Evolutionary conservation across 1,140 invertebrate species (phyloP).

Genomic region (Cryptotermes secundus): DNA sequence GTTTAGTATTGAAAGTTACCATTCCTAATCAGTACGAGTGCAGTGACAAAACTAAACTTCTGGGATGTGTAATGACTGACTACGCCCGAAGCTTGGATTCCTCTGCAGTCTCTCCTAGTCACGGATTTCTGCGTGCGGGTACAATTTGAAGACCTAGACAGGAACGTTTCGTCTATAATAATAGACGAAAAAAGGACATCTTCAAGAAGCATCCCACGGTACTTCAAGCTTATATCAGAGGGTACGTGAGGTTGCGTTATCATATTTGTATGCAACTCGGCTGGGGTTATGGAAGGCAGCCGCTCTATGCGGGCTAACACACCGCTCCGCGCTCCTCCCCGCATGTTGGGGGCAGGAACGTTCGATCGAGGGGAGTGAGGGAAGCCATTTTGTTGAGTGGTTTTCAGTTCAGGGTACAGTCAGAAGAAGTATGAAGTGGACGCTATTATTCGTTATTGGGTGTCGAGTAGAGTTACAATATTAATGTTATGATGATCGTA

Average conservation of each 20-base stretch:
- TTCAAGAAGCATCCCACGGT: neutral
- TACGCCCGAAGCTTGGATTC: neutral
- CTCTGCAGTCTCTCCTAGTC: neutral
- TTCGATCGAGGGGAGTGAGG: constrained; percentile 16
- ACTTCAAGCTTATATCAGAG: constrained; percentile 12
- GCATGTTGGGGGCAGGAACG: neutral
- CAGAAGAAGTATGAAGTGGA: neutral
- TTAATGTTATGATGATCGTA: neutral
- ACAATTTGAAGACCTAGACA: neutral
- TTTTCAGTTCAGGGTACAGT: neutral
- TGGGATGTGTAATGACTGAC: constrained; percentile 14
- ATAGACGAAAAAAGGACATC: constrained; percentile 6
- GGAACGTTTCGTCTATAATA: neutral
- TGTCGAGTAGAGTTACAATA: neutral
- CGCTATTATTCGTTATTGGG: neutral
- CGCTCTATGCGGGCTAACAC: neutral
- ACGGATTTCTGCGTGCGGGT: neutral
- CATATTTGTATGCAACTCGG: constrained; percentile 15
- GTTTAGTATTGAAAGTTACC: neutral
- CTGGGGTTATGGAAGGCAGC: neutral
- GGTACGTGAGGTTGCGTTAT: constrained; percentile 1
- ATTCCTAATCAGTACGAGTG: neutral
- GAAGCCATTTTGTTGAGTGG: constrained; percentile 18
- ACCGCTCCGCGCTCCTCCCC: neutral
- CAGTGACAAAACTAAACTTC: neutral